Evolutionary conservation across 2,113 vertebrate genomes (phyloP).

Genomic region (Ancistrus triradiatus): DNA sequence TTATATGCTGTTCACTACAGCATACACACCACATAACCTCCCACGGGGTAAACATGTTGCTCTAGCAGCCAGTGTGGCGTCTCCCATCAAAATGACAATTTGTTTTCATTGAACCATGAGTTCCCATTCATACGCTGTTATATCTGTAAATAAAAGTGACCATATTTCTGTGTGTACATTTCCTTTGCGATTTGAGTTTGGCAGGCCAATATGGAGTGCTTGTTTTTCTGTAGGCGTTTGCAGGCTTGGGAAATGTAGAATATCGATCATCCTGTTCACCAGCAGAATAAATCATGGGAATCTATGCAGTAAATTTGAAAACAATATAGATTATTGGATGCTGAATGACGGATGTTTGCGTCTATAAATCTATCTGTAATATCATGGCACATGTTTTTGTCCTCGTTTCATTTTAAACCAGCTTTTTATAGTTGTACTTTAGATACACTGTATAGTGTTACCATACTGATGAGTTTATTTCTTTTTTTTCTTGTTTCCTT

Average conservation of each 20-base stretch:
- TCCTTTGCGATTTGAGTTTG: conserved; percentile 27
- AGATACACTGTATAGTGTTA: no score
- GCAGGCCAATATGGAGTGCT: not conserved
- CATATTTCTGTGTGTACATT: conserved; percentile 37
- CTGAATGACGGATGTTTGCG: no score
- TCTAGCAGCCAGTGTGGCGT: conserved; percentile 49
- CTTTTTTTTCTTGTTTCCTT: no score
- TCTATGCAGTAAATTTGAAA: not conserved
- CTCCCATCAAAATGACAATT: conserved; percentile 55
- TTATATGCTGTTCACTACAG: conserved; percentile 40
- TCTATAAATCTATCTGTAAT: no score
- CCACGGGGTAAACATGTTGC: conserved; percentile 51
- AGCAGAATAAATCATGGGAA: conserved; percentile 26
- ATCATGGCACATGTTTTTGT: no score
- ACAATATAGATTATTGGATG: no score
- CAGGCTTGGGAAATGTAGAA: conserved; percentile 33
- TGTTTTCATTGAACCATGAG: conserved; percentile 49
- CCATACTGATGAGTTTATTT: not conserved
- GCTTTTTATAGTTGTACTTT: no score
- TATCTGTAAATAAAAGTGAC: conserved; percentile 49
- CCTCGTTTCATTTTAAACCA: no score
- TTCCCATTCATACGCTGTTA: conserved; percentile 47
- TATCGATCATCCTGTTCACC: conserved; percentile 26
- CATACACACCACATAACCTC: conserved; percentile 52
- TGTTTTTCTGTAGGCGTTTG: conserved; percentile 13